Evolutionary conservation across 1,140 invertebrate species (phyloP), one percentile per base, ranked within the genome.

Genomic region (Cepaea nemoralis): DNA sequence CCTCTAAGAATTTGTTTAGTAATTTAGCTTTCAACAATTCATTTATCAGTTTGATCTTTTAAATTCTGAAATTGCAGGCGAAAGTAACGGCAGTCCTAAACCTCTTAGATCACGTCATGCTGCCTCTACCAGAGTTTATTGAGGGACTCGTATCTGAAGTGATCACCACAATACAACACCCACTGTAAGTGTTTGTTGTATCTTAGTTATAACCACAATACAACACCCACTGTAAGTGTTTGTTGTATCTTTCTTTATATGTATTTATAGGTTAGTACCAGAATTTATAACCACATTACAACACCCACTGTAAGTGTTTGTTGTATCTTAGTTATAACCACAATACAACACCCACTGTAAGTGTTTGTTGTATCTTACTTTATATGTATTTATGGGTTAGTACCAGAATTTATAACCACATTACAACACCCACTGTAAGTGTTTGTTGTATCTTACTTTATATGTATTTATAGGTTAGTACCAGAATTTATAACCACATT

Each of bases 61-160:
- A 45, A 45, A 45, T 55, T 55, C 50, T 55, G 22, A 55, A 5
- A 55, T 75, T 27, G 1, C 73, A 77, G 75, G 50, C 14, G n/a
- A 77, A 77, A 31, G 50, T 63, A 37, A 37, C 22, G 10, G 48
- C 75, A 31, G 31, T 77, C 0, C 35, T 77, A 22, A 77, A 77
- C n/a, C 75, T 77, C n/a, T 10, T 77, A 22, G 50, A 63, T 0
- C 19, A 55, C 22, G 37, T 37, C 22, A 59, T 22, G 27, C 35
- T 77, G 12, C 75, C 75, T 39, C 19, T 77, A 12, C 48, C 75
- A 59, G 75, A 63, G 33, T 77, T 77, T 63, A 33, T 77, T 2
- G 19, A 59, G 5, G 75, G 50, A 16, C 24, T 77, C 33, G 50
- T 63, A 27, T 33, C 42, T 2, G 40, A 45, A 45, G 45, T 75